Evolutionary conservation across 2,797 vertebrate species (phyloP), one percentile per base, ranked within the genome.

Genomic region (Dicrostonyx torquatus): DNA sequence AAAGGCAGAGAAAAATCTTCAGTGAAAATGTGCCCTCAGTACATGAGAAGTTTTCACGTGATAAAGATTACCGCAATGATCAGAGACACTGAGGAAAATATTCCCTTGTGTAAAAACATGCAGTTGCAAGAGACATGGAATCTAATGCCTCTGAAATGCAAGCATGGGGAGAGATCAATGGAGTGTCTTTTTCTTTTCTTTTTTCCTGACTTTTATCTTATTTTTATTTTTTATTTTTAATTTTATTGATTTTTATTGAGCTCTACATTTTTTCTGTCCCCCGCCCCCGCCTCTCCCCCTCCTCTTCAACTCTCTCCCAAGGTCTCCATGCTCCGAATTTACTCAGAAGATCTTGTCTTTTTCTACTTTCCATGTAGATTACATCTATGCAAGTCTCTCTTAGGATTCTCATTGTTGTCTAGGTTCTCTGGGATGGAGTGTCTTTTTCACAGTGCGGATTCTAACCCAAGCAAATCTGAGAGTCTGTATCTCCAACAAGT

Each of bases 401-500:
- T 58, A 55, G 55, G 55, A 20, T 22, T 18, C 55, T 58, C 20
- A 58, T 58, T 2, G 2, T 58, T 58, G 55, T 58, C 20, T 58
- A 58, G 55, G 55, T 58, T 58, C 20, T 58, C 55, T 58, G 55
- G 55, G 55, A 58, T 58, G 55, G 55, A 64, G 4, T 43, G 11
- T 76, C n/a, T 75, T 75, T 88, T 78, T 50, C 1, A 82, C 45
- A 87, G 29, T 18, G 11, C 18, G 78, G 14, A 48, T 83, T 60
- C 64, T 40, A 11, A 31, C n/a, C 87, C 5, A 43, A 43, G 45
- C 17, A 60, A 85, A 20, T 89, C 73, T 73, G 53, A 77, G 40
- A 48, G 40, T 87, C 37, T 91, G 37, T 86, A 73, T 78, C 89
- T 86, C 73, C 43, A 90, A 55, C n/a, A 82, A 80, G 55, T 70